Conservation (phyloP, 2,888 invertebrate genomes). For the Zygaena filipendulae region DNA sequence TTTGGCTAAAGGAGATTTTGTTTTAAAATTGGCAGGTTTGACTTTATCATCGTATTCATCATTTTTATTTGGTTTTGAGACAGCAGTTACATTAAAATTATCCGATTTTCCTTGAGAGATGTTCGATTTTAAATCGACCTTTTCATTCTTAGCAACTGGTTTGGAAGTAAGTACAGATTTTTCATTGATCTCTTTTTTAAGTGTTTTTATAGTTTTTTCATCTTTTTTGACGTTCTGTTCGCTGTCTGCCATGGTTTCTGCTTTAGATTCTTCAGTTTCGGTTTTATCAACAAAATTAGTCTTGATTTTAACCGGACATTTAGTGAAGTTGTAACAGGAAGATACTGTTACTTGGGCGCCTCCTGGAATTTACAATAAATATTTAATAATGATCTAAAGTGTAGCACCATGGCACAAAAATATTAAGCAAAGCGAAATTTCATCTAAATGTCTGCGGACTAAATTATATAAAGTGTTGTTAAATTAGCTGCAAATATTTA, state of each 20-base stretch:
- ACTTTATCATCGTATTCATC: slow-evolving; percentile 9
- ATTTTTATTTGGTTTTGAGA: too few relatives aligned
- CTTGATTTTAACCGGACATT: slow-evolving; percentile 32
- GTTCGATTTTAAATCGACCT: too few relatives aligned
- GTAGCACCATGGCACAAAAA: not conserved
- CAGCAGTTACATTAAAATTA: too few relatives aligned
- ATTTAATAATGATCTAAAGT: not conserved
- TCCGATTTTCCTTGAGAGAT: too few relatives aligned
- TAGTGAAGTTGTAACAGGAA: slow-evolving; percentile 36
- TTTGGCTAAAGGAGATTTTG: too few relatives aligned
- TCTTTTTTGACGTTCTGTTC: not conserved
- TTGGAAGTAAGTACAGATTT: not conserved
- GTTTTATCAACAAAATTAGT: slow-evolving; percentile 22
- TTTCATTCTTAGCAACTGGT: not conserved
- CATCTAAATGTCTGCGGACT: too few relatives aligned
- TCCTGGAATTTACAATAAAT: slow-evolving; percentile 27
- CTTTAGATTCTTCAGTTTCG: not conserved
- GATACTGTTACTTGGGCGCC: slow-evolving; percentile 28
- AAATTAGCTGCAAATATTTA: too few relatives aligned
- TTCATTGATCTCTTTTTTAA: slow-evolving; percentile 1
- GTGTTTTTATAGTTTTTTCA: not conserved
- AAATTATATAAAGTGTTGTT: too few relatives aligned
- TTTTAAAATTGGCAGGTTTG: too few relatives aligned
- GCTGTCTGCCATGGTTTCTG: not conserved
- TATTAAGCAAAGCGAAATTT: too few relatives aligned